These are phyloP conservation scores for Autographa pulchrina DNA, from an alignment of 2,888 invertebrate genomes.

Conservation along the genomic window DNA sequence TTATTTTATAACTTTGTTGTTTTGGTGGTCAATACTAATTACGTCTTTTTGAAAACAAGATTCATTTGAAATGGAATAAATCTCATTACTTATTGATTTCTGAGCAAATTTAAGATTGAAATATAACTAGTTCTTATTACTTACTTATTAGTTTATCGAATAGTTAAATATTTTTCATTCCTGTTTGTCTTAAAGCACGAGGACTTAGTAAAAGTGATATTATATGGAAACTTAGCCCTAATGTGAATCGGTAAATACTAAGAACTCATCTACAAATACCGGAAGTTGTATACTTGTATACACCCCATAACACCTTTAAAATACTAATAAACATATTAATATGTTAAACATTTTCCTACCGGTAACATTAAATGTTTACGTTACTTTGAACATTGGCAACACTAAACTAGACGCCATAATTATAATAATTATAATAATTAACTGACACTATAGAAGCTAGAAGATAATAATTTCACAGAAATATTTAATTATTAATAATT, in stretches of 20 bases:
- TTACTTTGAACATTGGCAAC: background rate
- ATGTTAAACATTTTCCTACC: background rate
- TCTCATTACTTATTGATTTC: no score
- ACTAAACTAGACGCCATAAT: constrained; percentile 3
- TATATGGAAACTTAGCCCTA: no score
- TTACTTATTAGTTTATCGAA: no score
- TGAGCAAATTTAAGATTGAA: no score
- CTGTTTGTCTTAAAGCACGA: no score
- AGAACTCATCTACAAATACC: background rate
- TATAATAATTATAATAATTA: constrained; percentile 12
- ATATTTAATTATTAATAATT: constrained; percentile 54
- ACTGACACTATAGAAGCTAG: constrained; percentile 35
- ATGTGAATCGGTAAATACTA: background rate
- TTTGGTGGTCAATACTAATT: no score
- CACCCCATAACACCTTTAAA: background rate
- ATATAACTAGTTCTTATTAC: no score
- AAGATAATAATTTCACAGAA: constrained; percentile 48
- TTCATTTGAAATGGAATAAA: no score
- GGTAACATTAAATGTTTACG: background rate
- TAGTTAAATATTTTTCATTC: no score
- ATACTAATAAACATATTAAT: background rate
- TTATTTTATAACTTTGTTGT: background rate
- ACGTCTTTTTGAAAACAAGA: no score
- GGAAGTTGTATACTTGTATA: background rate
- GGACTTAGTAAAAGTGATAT: no score